Conservation (phyloP, 2,113 vertebrate species). For the Charina bottae region DNA sequence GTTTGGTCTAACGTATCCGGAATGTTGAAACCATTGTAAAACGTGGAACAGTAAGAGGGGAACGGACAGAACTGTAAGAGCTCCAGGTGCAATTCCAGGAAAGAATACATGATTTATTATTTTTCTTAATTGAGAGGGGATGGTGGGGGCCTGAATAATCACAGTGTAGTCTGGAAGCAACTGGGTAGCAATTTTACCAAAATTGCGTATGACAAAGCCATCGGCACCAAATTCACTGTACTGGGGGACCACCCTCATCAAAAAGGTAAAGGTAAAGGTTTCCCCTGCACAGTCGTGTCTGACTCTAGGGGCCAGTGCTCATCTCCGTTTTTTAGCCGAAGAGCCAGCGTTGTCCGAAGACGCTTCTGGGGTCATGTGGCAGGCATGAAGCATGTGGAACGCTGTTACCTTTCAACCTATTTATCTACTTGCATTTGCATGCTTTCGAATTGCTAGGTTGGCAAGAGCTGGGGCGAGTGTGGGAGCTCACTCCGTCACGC, state of each 20-base stretch:
- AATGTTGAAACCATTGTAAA: background rate
- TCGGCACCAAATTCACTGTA: background rate
- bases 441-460: too few relatives aligned
- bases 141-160: background rate
- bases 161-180: background rate
- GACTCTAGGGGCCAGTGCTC: too few relatives aligned
- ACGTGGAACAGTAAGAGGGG: background rate
- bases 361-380: too few relatives aligned
- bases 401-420: too few relatives aligned
- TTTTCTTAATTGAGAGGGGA: background rate
- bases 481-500: too few relatives aligned
- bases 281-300: too few relatives aligned
- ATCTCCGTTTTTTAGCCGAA: too few relatives aligned
- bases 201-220: background rate
- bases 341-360: too few relatives aligned
- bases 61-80: background rate
- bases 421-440: too few relatives aligned
- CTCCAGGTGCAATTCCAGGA: background rate
- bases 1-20: background rate
- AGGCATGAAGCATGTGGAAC: too few relatives aligned
- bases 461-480: too few relatives aligned
- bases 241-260: constrained; percentile 1
- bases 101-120: background rate
- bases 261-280: too few relatives aligned
- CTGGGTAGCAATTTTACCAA: background rate